Conservation (phyloP, 2,113 vertebrate genomes). For the Pseudorhombus dupliciocellatus region DNA sequence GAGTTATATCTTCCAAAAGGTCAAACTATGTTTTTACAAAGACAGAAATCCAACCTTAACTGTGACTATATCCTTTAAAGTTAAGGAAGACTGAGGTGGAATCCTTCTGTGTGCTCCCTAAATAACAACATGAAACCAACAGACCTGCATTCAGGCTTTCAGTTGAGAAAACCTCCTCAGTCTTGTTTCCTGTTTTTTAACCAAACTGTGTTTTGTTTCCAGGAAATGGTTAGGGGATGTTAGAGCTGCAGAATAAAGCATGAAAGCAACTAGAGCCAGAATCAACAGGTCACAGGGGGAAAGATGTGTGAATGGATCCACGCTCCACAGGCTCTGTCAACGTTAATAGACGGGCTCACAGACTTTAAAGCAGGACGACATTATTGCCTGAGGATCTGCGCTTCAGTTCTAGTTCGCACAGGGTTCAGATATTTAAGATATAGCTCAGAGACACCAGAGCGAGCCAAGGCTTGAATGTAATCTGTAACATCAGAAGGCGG, state of each 20-base stretch:
- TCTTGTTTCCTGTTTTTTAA: too few species aligned
- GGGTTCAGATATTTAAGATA: constrained; percentile 17
- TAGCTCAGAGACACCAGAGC: constrained; percentile 7
- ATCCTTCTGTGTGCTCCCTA: too few species aligned
- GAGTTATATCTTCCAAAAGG: too few species aligned
- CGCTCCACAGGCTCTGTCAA: neutral
- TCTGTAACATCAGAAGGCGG: constrained; percentile 31
- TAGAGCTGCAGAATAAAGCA: too few species aligned
- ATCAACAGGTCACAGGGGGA: constrained; percentile 10
- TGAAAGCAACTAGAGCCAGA: neutral
- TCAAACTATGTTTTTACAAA: too few species aligned
- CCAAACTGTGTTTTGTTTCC: too few species aligned
- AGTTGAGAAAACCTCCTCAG: too few species aligned
- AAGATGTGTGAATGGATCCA: neutral
- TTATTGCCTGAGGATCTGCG: constrained; percentile 20
- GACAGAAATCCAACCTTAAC: too few species aligned
- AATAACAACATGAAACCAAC: too few species aligned
- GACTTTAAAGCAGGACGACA: neutral
- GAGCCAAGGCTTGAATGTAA: constrained; percentile 25
- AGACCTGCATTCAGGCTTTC: too few species aligned
- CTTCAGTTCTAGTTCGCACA: constrained; percentile 18
- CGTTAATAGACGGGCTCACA: neutral
- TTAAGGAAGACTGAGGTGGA: too few species aligned
- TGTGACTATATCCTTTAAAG: too few species aligned
- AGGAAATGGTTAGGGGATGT: neutral